Percentiles rank a stretch among this genome's conserved stretches.
phyloP scores from a whole-genome alignment of 1,140 invertebrate species.

The Magallana angulata region DNA sequence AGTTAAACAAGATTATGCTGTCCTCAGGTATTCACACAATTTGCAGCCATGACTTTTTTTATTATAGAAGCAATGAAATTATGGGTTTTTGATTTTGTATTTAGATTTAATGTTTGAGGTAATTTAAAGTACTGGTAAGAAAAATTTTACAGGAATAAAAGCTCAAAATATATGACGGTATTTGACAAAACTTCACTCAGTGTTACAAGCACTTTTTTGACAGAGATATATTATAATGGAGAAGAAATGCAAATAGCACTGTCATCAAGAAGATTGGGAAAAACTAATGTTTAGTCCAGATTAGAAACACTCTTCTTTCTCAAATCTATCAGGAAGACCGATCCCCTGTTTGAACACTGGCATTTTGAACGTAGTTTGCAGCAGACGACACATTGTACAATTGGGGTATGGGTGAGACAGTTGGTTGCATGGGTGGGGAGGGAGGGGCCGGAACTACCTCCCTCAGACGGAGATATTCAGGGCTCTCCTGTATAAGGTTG shows the following conservation, averaged over 20 bases:
- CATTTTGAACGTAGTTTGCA: slow-evolving; percentile 36
- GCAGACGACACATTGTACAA: slow-evolving; percentile 28
- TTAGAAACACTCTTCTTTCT: neutral
- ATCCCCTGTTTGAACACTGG: slow-evolving; percentile 40
- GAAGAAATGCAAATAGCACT: slow-evolving; percentile 24
- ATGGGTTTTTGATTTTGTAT: neutral
- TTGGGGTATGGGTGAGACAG: neutral
- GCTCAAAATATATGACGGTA: neutral
- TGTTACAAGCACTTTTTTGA: slow-evolving; percentile 33
- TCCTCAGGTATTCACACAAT: neutral
- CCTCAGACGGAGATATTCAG: neutral
- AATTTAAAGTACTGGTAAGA: neutral
- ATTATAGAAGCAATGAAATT: slow-evolving; percentile 16
- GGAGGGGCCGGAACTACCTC: neutral
- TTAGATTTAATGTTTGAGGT: slow-evolving; percentile 22
- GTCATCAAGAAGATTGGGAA: neutral
- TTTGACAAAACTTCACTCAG: slow-evolving; percentile 26
- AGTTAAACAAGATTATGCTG: neutral
- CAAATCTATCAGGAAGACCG: neutral
- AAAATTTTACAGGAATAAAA: neutral
- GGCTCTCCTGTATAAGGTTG: slow-evolving; percentile 20
- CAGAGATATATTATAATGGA: slow-evolving; percentile 19
- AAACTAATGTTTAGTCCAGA: neutral
- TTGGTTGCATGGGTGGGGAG: neutral
- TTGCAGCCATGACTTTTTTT: neutral